Evolutionary conservation across 2,113 vertebrate species (phyloP).

Genomic region (Odocoileus virginianus): DNA sequence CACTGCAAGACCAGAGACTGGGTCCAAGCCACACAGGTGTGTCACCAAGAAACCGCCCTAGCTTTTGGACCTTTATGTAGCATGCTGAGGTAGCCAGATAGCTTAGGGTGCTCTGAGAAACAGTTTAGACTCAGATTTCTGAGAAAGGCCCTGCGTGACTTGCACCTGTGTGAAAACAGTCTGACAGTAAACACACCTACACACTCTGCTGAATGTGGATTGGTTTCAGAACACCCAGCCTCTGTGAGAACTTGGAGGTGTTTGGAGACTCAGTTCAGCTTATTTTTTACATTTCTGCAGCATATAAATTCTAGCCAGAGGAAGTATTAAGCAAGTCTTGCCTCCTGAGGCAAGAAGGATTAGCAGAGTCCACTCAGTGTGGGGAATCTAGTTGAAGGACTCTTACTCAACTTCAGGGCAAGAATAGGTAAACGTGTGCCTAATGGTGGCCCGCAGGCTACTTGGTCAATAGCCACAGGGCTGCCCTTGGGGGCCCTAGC

Average conservation of each 20-base stretch:
- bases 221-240: neutral
- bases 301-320: neutral
- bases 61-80: neutral
- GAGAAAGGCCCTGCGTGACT: neutral
- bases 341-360: neutral
- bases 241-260: neutral
- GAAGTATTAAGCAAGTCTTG: neutral
- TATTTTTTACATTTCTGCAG: neutral
- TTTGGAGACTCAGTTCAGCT: neutral
- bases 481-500: neutral
- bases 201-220: neutral
- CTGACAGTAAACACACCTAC: neutral
- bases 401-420: neutral
- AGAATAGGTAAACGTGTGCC: conserved; percentile 34
- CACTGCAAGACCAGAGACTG: neutral
- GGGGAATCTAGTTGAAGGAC: neutral
- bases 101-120: neutral
- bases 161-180: neutral
- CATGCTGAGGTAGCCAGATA: neutral
- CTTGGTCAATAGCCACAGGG: neutral
- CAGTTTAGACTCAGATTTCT: neutral
- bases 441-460: neutral
- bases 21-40: neutral
- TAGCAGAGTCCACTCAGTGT: neutral
- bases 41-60: neutral